Conservation (phyloP, 1,140 invertebrate species). For the Adoxophyes honmai region DNA sequence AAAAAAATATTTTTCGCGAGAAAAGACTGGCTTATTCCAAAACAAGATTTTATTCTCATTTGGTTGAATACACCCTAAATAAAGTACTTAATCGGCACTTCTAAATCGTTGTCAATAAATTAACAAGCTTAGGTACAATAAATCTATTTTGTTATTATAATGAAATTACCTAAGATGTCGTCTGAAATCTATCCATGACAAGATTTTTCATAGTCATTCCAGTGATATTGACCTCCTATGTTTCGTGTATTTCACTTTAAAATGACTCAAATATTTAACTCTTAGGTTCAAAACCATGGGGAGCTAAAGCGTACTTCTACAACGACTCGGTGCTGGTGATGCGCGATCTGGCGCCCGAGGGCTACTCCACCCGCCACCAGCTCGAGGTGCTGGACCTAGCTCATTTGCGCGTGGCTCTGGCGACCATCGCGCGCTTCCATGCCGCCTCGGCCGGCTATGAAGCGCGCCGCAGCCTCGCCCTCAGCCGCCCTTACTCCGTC, state of each 20-base stretch:
- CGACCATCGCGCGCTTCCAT: constrained; percentile 52
- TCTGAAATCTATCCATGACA: too few species aligned
- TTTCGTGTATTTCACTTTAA: not conserved
- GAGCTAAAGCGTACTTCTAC: constrained; percentile 38
- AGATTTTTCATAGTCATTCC: too few species aligned
- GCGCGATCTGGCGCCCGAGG: constrained; percentile 40
- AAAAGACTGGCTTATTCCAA: too few species aligned
- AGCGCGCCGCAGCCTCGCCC: constrained; percentile 26
- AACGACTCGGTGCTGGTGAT: constrained; percentile 47
- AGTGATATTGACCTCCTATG: not conserved
- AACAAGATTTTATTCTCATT: too few species aligned
- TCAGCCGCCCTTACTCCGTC: constrained; percentile 22
- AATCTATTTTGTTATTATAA: too few species aligned
- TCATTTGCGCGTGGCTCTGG: constrained; percentile 31
- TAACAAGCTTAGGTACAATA: too few species aligned
- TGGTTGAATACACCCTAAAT: too few species aligned
- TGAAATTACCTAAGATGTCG: too few species aligned
- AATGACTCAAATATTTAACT: constrained; percentile 11
- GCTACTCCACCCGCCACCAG: constrained; percentile 32
- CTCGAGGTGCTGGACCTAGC: constrained; percentile 35
- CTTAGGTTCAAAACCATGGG: constrained; percentile 44
- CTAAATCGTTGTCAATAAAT: too few species aligned
- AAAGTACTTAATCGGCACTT: too few species aligned
- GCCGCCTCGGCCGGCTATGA: constrained; percentile 47
- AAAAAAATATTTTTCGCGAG: too few species aligned